Conservation (phyloP, 2,797 vertebrate species). For the Cyclura pinguis region DNA sequence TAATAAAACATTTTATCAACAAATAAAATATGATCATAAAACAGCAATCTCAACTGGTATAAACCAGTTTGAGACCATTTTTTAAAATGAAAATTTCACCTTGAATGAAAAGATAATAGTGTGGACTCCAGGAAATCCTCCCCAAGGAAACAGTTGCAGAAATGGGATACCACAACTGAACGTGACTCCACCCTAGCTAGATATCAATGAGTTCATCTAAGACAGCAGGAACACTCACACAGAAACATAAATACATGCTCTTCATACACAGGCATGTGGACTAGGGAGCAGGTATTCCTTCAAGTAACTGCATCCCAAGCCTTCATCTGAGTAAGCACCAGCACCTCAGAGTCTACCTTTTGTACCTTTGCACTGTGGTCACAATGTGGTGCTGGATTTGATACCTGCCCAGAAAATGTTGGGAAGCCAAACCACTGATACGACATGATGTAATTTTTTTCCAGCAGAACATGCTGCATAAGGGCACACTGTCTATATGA, state of each 20-base stretch:
- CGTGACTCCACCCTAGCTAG: background rate
- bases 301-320: background rate
- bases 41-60: background rate
- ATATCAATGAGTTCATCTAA: background rate
- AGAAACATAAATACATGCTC: background rate
- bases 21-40: slow-evolving; percentile 4
- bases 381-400: background rate
- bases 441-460: background rate
- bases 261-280: background rate
- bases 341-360: background rate
- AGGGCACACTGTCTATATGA: too few species aligned
- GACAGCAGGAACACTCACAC: background rate
- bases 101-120: background rate
- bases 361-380: too few species aligned
- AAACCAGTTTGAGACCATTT: background rate
- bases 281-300: background rate
- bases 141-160: background rate
- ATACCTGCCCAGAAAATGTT: background rate
- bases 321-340: background rate
- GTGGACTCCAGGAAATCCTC: background rate
- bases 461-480: background rate
- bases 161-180: background rate
- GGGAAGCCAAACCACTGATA: background rate
- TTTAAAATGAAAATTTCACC: background rate
- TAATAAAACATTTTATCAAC: background rate